Evolutionary conservation across 1,140 invertebrate species (phyloP).

Genomic region (Drosophila saltans): DNA sequence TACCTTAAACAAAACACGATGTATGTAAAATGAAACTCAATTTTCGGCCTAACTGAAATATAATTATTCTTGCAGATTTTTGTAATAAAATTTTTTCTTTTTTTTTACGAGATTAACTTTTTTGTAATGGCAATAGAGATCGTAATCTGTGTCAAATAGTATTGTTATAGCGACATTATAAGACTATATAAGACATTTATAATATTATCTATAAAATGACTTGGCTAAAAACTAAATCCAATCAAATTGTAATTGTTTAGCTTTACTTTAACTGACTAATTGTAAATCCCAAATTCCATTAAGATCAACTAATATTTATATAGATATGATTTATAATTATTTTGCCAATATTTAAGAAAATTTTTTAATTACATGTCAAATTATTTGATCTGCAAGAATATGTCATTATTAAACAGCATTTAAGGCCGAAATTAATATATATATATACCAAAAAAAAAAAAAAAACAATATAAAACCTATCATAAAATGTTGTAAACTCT

Average conservation of each 20-base stretch:
- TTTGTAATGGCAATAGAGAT: background rate
- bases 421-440: slow-evolving; percentile 44
- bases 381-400: background rate
- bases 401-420: slow-evolving; percentile 48
- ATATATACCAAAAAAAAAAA: slow-evolving; percentile 60
- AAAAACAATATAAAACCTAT: slow-evolving; percentile 20
- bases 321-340: no score
- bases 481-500: background rate
- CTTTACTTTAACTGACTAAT: no score
- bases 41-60: slow-evolving; percentile 37
- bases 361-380: background rate
- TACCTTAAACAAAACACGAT: slow-evolving; percentile 10
- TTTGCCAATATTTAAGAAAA: no score
- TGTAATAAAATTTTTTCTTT: background rate
- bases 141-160: background rate
- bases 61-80: slow-evolving; percentile 26
- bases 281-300: no score
- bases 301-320: no score
- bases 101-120: background rate
- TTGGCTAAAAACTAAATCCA: no score
- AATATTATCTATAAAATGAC: no score
- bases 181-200: no score
- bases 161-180: background rate
- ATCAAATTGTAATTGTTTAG: no score
- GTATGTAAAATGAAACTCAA: slow-evolving; percentile 3